Percentiles rank a stretch among this genome's conserved stretches.
Conservation (phyloP, 2,113 vertebrate genomes). For the Strigops habroptila region DNA sequence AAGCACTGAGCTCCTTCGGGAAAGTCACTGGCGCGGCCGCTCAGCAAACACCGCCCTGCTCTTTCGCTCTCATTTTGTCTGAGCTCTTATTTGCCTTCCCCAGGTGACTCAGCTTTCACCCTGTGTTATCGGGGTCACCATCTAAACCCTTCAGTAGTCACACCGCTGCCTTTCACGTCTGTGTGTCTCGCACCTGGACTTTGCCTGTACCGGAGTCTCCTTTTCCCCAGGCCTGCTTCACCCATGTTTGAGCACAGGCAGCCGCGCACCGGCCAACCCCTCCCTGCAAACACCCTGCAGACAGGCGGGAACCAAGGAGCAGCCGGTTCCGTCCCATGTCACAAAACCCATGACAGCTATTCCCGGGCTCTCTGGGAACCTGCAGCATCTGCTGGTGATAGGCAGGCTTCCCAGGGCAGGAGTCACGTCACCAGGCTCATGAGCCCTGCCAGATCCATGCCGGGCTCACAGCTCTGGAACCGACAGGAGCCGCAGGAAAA, state of each 20-base stretch:
- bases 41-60: not conserved
- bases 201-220: not conserved
- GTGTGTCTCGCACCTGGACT: not conserved
- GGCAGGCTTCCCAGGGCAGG: not conserved
- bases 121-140: fast-evolving
- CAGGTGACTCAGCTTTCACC: slow-evolving; percentile 38
- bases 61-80: not conserved
- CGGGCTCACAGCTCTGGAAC: not conserved
- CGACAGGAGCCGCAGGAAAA: fast-evolving
- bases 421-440: fast-evolving
- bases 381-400: not conserved
- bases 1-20: not conserved
- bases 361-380: not conserved
- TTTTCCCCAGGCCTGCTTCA: not conserved
- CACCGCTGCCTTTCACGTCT: not conserved
- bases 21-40: not conserved
- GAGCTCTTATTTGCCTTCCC: not conserved
- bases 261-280: not conserved
- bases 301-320: fast-evolving
- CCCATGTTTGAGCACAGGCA: not conserved
- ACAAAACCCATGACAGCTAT: fast-evolving
- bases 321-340: not conserved
- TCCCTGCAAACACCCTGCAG: not conserved
- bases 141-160: not conserved
- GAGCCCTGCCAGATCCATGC: not conserved